Percentiles rank a stretch among this genome's conserved stretches.
These are phyloP conservation scores for Eumaeus atala DNA, from an alignment of 1,140 invertebrate genomes.

Conservation along the genomic window DNA sequence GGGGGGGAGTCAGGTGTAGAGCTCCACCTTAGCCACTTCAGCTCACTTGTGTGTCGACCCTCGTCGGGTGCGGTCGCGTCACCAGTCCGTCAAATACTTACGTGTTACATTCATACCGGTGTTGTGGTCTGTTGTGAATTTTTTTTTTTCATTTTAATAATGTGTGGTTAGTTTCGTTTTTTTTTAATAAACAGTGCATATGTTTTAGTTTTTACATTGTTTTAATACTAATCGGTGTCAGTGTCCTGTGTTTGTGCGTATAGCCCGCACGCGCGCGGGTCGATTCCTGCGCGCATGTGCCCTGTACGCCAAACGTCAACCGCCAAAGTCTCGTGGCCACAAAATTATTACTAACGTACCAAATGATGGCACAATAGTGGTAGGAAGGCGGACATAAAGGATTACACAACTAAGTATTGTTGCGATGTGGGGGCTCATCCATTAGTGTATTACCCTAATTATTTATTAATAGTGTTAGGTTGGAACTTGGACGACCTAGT, in stretches of 20 bases:
- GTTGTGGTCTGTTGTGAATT: constrained; percentile 10
- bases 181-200: constrained; percentile 14
- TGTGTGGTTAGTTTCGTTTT: constrained; percentile 16
- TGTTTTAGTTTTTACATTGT: constrained; percentile 13
- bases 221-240: constrained; percentile 22
- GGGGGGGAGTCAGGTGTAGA: constrained; percentile 55
- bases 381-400: background rate
- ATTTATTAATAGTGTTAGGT: background rate
- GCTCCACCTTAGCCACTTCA: constrained; percentile 31
- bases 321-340: constrained; percentile 10
- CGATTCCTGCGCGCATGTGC: constrained; percentile 56
- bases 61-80: constrained; percentile 29
- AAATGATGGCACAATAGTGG: constrained; percentile 9
- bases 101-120: background rate
- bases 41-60: constrained; percentile 40
- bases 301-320: constrained; percentile 38
- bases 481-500: background rate
- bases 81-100: background rate
- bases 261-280: constrained; percentile 54
- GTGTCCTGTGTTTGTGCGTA: constrained; percentile 51
- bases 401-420: background rate
- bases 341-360: constrained; percentile 11
- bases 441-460: background rate
- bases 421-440: background rate
- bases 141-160: constrained; percentile 6